Conservation (phyloP, 2,888 invertebrate species). For the Corythucha ciliata region DNA sequence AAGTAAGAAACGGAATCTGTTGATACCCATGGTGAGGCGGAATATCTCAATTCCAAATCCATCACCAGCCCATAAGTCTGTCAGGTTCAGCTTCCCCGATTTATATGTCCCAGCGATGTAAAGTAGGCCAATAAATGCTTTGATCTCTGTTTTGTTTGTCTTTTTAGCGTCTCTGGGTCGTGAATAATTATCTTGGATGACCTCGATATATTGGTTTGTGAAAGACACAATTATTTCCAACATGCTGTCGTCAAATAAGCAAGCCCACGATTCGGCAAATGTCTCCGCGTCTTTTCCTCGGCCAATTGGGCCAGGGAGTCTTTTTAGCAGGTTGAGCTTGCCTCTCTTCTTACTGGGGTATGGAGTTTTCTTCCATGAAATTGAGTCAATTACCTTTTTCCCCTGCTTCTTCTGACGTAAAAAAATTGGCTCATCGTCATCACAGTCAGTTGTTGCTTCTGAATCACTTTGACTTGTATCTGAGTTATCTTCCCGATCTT, state of each 20-base stretch:
- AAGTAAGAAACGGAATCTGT: slow-evolving; percentile 22
- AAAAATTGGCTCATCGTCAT: slow-evolving; percentile 19
- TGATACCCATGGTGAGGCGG: slow-evolving; percentile 18
- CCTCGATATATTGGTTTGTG: slow-evolving; percentile 36
- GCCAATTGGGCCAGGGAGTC: slow-evolving; percentile 25
- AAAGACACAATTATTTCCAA: slow-evolving; percentile 33
- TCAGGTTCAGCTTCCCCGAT: slow-evolving; percentile 27
- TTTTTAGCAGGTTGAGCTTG: slow-evolving; percentile 14
- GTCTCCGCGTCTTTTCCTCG: slow-evolving; percentile 30
- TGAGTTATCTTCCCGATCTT: slow-evolving; percentile 23
- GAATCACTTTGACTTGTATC: slow-evolving; percentile 21
- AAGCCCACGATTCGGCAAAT: slow-evolving; percentile 30
- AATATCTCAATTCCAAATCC: slow-evolving; percentile 24
- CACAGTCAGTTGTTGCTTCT: slow-evolving; percentile 20
- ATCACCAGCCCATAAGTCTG: slow-evolving; percentile 22
- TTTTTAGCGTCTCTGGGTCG: slow-evolving; percentile 30
- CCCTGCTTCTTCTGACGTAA: slow-evolving; percentile 19
- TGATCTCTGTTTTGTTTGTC: slow-evolving; percentile 31
- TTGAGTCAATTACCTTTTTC: slow-evolving; percentile 22
- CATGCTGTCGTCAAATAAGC: slow-evolving; percentile 32
- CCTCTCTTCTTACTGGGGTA: slow-evolving; percentile 20
- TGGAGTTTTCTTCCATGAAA: slow-evolving; percentile 19
- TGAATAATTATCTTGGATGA: slow-evolving; percentile 30
- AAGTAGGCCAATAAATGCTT: slow-evolving; percentile 33
- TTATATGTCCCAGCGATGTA: slow-evolving; percentile 18